Conservation (phyloP, 2,797 vertebrate species). For the Ctenochaetus hawaiiensis region DNA sequence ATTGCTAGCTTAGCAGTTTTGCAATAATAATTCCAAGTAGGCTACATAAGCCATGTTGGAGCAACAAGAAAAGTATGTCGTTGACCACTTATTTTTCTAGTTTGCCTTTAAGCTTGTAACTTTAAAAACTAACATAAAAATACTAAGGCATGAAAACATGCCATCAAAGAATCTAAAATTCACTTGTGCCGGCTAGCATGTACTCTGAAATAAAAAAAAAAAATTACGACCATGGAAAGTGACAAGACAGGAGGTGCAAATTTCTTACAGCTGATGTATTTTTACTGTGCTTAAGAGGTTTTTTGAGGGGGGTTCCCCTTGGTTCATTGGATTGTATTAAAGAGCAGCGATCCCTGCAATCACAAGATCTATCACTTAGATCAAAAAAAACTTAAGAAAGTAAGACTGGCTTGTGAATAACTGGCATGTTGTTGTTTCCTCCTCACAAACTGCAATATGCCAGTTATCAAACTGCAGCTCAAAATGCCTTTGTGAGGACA, state of each 20-base stretch:
- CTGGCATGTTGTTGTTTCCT: neutral
- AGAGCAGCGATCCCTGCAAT: slow-evolving; percentile 12
- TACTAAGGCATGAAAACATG: neutral
- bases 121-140: slow-evolving; percentile 7
- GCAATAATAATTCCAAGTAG: no score
- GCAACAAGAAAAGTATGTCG: no score
- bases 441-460: neutral
- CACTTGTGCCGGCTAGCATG: neutral
- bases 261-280: neutral
- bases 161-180: neutral
- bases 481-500: neutral
- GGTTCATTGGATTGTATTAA: neutral
- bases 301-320: neutral
- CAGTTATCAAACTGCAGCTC: neutral
- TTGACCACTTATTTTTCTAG: no score
- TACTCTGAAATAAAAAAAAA: no score
- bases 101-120: neutral
- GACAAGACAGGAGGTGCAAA: neutral
- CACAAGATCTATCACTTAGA: slow-evolving; percentile 1
- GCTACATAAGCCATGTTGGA: no score
- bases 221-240: no score
- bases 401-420: neutral
- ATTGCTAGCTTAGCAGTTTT: no score
- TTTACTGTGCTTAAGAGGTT: neutral
- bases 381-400: neutral